Percentiles rank a stretch among this genome's conserved stretches.
Evolutionary conservation across 2,888 invertebrate genomes (phyloP).

Genomic region (Ceratothoa steindachneri): DNA sequence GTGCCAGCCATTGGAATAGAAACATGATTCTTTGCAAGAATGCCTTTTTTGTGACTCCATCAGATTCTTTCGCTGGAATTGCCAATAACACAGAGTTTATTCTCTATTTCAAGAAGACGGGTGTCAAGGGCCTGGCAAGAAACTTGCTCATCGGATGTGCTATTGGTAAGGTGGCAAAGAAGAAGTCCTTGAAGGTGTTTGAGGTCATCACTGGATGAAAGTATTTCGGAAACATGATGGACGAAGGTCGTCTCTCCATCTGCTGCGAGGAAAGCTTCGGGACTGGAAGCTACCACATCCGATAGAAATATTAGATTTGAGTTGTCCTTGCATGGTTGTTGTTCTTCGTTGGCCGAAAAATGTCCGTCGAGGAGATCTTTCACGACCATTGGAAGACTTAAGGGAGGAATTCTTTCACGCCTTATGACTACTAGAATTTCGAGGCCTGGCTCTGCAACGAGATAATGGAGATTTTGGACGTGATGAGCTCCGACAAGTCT

Average conservation of each 20-base stretch:
- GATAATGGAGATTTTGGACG: conserved; percentile 66
- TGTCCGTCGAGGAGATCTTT: conserved; percentile 76
- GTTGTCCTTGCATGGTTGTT: conserved; percentile 95
- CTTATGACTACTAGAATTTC: conserved; percentile 97
- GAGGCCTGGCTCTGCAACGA: conserved; percentile 78
- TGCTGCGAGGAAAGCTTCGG: conserved; percentile 99
- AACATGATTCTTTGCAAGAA: conserved; percentile 95
- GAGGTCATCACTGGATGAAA: conserved; percentile 99
- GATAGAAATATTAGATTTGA: conserved; percentile 99
- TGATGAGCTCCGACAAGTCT: conserved; percentile 23
- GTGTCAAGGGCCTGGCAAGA: conserved; percentile 87
- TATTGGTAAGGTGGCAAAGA: conserved; percentile 82
- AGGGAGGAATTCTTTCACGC: conserved; percentile 94
- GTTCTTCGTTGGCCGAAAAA: conserved; percentile 68
- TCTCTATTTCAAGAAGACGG: conserved; percentile 84
- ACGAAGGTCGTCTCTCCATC: conserved; percentile 83
- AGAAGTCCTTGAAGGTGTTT: conserved; percentile 72
- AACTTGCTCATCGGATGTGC: conserved; percentile 98
- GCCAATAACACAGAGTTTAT: conserved; percentile 85
- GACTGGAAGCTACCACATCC: conserved; percentile 95
- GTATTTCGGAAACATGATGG: conserved; percentile 99
- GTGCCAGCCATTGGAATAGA: too few relatives aligned
- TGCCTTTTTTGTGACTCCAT: conserved; percentile 97
- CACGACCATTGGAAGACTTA: conserved; percentile 82
- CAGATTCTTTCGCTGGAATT: conserved; percentile 90